These are phyloP conservation scores for Crematogaster levior DNA, from an alignment of 2,888 invertebrate genomes.

Conservation along the genomic window DNA sequence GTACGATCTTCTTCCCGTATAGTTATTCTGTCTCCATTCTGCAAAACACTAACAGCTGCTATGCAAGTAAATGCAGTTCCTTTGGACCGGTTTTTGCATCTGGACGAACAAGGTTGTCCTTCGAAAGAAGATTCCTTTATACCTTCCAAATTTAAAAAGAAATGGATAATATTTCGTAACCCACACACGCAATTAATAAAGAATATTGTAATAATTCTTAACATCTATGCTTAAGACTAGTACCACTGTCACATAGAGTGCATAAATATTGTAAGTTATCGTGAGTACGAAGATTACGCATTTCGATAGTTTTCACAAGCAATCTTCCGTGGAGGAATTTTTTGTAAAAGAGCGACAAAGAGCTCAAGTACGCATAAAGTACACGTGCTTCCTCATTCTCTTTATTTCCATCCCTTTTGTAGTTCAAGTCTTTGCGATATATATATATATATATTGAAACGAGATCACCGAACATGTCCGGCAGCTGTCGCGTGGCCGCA, in stretches of 20 bases:
- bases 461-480: conserved; percentile 56
- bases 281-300: neutral
- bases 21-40: conserved; percentile 22
- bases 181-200: neutral
- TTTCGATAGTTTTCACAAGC: neutral
- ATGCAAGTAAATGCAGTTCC: conserved; percentile 69
- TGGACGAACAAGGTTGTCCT: conserved; percentile 51
- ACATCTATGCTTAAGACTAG: neutral
- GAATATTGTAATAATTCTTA: neutral
- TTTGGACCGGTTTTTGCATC: conserved; percentile 68
- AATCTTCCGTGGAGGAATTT: neutral
- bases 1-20: neutral
- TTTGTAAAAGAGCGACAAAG: neutral
- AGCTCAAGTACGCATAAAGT: neutral
- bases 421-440: neutral
- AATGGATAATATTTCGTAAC: neutral
- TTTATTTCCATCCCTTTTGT: conserved; percentile 1
- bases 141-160: conserved; percentile 32
- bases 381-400: neutral
- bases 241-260: neutral
- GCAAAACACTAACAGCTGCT: conserved; percentile 64
- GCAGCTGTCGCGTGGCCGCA: conserved; percentile 75
- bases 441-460: no score
- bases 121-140: conserved; percentile 60
- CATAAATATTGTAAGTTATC: neutral